phyloP scores from a whole-genome alignment of 2,888 invertebrate genomes.

The Diogma glabrata region DNA sequence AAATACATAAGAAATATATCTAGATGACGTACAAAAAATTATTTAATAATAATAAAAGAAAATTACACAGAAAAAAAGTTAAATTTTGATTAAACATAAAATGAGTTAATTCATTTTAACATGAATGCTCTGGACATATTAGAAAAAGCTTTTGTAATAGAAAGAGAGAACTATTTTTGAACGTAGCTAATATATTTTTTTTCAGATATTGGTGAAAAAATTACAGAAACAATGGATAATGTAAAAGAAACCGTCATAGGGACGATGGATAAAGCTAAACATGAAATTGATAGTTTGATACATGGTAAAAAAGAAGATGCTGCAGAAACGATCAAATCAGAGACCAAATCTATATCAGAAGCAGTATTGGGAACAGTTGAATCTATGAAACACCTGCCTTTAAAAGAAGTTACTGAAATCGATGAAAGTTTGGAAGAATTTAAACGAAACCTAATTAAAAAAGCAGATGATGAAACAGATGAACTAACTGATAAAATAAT shows the following conservation, averaged over 20 bases:
- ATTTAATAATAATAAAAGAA: too few species aligned
- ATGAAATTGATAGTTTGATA: constrained; percentile 15
- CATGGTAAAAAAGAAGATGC: constrained; percentile 7
- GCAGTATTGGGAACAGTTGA: background rate
- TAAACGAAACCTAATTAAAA: constrained; percentile 13
- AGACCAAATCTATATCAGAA: constrained; percentile 7
- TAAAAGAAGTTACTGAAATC: constrained; percentile 16
- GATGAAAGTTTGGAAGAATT: constrained; percentile 16
- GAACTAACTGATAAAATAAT: constrained; percentile 17
- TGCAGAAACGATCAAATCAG: constrained; percentile 11
- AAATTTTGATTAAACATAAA: too few species aligned
- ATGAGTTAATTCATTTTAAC: too few species aligned
- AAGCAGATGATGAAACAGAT: constrained; percentile 17
- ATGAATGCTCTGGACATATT: too few species aligned
- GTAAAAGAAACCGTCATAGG: constrained; percentile 21
- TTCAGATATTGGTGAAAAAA: constrained; percentile 19
- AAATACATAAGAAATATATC: too few species aligned
- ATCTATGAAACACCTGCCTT: constrained; percentile 18
- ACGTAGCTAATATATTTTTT: constrained; percentile 12
- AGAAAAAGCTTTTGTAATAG: too few species aligned
- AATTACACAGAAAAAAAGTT: too few species aligned
- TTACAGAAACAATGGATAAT: constrained; percentile 17
- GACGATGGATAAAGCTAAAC: constrained; percentile 18
- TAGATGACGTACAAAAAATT: too few species aligned
- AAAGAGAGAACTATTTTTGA: too few species aligned